These are phyloP conservation scores for Alouatta palliata DNA, from an alignment of 2,113 vertebrate genomes.

Conservation along the genomic window DNA sequence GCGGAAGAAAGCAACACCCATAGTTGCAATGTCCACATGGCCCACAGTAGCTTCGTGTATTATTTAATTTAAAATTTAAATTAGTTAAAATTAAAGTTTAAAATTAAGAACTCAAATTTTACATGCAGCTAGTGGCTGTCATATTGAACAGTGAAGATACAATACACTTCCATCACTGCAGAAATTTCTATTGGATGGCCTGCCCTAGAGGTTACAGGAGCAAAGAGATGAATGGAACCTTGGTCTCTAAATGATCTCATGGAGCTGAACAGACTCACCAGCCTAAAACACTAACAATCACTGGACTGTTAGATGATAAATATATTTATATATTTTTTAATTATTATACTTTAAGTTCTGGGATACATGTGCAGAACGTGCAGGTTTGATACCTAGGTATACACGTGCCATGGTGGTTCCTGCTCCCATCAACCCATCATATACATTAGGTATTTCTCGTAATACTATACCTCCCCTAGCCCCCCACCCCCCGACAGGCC, in stretches of 20 bases:
- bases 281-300: not conserved
- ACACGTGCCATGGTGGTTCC: no score
- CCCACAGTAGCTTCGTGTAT: not conserved
- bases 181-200: not conserved
- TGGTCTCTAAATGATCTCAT: not conserved
- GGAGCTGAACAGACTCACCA: not conserved
- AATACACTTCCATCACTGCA: not conserved
- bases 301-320: not conserved
- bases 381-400: no score
- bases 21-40: not conserved
- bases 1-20: not conserved
- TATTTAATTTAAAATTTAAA: slow-evolving; percentile 15
- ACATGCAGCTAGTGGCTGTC: not conserved
- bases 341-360: no score
- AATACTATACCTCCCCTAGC: no score
- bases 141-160: not conserved
- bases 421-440: no score
- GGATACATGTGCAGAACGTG: no score
- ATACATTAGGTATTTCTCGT: no score
- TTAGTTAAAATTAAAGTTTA: not conserved
- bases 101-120: not conserved
- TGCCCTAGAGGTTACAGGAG: not conserved
- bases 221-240: not conserved
- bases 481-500: no score
- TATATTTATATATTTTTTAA: not conserved